Evolutionary conservation across 2,888 invertebrate genomes (phyloP).

Genomic region (Caenorhabditis doughertyi): DNA sequence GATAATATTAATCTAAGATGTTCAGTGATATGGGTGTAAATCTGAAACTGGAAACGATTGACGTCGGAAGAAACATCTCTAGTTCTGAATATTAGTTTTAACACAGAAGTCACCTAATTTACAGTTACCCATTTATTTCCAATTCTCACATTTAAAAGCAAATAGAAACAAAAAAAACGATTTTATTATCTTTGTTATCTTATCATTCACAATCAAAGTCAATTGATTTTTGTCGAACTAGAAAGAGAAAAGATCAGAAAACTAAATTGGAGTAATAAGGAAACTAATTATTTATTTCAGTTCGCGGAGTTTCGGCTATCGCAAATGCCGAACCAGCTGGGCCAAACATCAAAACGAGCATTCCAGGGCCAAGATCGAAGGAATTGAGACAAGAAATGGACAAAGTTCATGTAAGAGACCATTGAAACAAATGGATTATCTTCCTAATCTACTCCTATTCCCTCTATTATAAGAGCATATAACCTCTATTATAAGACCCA

Average conservation of each 20-base stretch:
- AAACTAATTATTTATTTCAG: conserved; percentile 40
- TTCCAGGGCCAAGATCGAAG: conserved; percentile 81
- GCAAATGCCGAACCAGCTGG: conserved; percentile 76
- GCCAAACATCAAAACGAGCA: conserved; percentile 76
- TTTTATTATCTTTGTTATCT: conserved; percentile 34
- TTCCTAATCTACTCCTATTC: too few relatives aligned
- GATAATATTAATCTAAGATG: too few relatives aligned
- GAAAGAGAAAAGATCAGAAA: conserved; percentile 34
- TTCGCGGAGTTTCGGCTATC: conserved; percentile 65
- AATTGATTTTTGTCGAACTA: conserved; percentile 11
- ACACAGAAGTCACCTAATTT: too few relatives aligned
- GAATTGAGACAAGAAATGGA: conserved; percentile 76
- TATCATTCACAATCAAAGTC: conserved; percentile 13
- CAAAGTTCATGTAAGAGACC: conserved; percentile 79
- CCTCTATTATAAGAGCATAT: too few relatives aligned
- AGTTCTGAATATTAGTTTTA: too few relatives aligned
- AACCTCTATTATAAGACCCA: too few relatives aligned
- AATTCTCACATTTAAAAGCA: not conserved
- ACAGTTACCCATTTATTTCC: not conserved
- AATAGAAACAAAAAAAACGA: conserved; percentile 25
- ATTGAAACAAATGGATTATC: not conserved
- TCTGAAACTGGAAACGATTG: too few relatives aligned
- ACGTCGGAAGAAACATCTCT: not conserved
- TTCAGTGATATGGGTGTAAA: too few relatives aligned
- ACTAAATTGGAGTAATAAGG: conserved; percentile 8